These are phyloP conservation scores for Buathra laborator DNA, from an alignment of 2,888 invertebrate genomes.

Conservation along the genomic window DNA sequence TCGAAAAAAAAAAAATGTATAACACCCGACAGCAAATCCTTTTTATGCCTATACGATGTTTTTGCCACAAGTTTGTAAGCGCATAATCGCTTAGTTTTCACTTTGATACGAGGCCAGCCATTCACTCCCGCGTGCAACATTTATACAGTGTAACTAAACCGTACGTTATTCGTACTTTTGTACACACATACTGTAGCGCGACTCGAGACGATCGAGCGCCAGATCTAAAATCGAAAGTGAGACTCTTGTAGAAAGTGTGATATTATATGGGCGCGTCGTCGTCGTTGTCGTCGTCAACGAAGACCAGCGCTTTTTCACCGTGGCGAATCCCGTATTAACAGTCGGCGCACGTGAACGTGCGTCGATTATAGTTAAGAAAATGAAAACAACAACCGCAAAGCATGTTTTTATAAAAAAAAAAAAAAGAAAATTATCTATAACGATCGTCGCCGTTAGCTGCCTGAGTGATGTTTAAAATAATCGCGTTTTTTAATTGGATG, in stretches of 20 bases:
- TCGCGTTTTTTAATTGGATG: neutral
- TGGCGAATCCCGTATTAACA: constrained; percentile 63
- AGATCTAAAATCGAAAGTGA: constrained; percentile 80
- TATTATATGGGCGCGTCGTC: constrained; percentile 70
- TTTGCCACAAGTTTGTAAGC: no score
- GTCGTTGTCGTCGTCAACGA: constrained; percentile 59
- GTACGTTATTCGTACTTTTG: neutral
- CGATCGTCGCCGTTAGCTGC: neutral
- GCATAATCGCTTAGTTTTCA: constrained; percentile 48
- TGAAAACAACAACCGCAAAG: constrained; percentile 18
- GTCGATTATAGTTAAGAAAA: constrained; percentile 34
- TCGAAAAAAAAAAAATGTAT: no score
- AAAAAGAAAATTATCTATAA: neutral
- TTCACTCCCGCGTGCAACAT: constrained; percentile 13
- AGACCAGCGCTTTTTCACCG: constrained; percentile 43
- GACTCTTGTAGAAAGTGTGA: constrained; percentile 81
- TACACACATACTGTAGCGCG: constrained; percentile 30
- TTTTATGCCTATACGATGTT: no score
- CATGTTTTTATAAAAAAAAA: neutral
- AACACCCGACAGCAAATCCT: no score
- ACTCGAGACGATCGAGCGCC: constrained; percentile 62
- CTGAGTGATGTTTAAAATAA: neutral
- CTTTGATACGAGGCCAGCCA: constrained; percentile 39
- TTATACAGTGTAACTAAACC: constrained; percentile 1
- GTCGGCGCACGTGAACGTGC: constrained; percentile 62